A percentile compares a stretch with the other conserved stretches of the same genome.
Conservation (phyloP, 2,888 invertebrate species). For the Lissonota sp. region DNA sequence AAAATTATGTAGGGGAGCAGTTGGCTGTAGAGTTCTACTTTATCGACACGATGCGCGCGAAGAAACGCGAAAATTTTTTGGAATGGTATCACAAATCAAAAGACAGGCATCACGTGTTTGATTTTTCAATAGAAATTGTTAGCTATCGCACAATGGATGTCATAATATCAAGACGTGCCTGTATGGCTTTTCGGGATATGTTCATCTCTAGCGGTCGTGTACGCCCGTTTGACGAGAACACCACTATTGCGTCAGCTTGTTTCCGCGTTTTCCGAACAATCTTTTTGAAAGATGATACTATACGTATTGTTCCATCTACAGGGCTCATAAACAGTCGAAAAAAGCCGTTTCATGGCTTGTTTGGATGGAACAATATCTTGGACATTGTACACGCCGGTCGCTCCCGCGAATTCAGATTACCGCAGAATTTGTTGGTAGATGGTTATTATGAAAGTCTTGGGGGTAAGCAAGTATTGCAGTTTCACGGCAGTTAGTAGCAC, state of each 20-base stretch:
- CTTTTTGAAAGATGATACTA: slow-evolving; percentile 40
- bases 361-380: slow-evolving; percentile 55
- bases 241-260: slow-evolving; percentile 9
- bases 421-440: too few species aligned
- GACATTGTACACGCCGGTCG: too few species aligned
- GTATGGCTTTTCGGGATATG: slow-evolving; percentile 70
- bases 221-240: slow-evolving; percentile 71
- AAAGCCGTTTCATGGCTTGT: slow-evolving; percentile 37
- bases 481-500: too few species aligned
- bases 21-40: slow-evolving; percentile 65
- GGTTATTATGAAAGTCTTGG: too few species aligned
- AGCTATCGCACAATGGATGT: slow-evolving; percentile 67
- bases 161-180: slow-evolving; percentile 71
- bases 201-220: slow-evolving; percentile 68
- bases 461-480: too few species aligned
- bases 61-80: slow-evolving; percentile 59
- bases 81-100: slow-evolving; percentile 67
- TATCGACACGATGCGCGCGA: slow-evolving; percentile 62
- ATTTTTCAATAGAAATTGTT: slow-evolving; percentile 72
- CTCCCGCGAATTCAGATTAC: too few species aligned
- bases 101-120: slow-evolving; percentile 64
- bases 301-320: slow-evolving; percentile 50
- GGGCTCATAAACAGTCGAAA: slow-evolving; percentile 43
- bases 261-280: slow-evolving; percentile 38
- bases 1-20: slow-evolving; percentile 67